phyloP scores from a whole-genome alignment of 2,888 invertebrate species.

The Thereva unica region DNA sequence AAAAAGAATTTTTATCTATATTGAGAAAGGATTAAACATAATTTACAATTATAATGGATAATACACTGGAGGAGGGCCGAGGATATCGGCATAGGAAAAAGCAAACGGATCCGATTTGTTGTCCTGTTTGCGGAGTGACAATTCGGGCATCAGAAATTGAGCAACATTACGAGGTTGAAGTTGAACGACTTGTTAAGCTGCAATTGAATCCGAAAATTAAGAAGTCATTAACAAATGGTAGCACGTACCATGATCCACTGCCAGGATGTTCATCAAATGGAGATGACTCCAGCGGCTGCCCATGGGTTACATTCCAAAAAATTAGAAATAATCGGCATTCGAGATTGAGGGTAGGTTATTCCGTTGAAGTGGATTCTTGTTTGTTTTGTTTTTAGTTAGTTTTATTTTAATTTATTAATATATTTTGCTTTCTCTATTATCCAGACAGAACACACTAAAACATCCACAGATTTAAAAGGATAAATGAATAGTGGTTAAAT shows the following conservation, averaged over 20 bases:
- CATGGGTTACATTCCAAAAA: conserved; percentile 76
- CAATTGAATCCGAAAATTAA: conserved; percentile 39
- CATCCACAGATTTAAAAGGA: too few species aligned
- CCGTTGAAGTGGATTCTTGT: too few species aligned
- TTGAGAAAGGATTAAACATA: not conserved
- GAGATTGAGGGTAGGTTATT: conserved; percentile 59
- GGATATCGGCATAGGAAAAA: conserved; percentile 63
- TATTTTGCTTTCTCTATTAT: too few species aligned
- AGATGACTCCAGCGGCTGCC: conserved; percentile 49
- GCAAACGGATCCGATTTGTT: conserved; percentile 72
- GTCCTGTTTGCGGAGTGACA: conserved; percentile 88
- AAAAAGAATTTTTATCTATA: too few species aligned
- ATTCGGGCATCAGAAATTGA: conserved; percentile 82
- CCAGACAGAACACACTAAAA: too few species aligned
- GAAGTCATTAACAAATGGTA: conserved; percentile 38
- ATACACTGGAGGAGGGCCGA: conserved; percentile 42
- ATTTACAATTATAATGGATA: conserved; percentile 36
- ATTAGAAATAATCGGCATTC: conserved; percentile 75
- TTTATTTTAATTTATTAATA: too few species aligned
- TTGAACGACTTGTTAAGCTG: conserved; percentile 71
- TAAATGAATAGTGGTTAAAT: too few species aligned
- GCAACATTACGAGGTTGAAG: conserved; percentile 77
- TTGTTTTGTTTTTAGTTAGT: too few species aligned
- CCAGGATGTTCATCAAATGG: conserved; percentile 44
- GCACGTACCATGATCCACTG: conserved; percentile 45